phyloP scores from a whole-genome alignment of 2,113 vertebrate genomes.

The Raja brachyura region DNA sequence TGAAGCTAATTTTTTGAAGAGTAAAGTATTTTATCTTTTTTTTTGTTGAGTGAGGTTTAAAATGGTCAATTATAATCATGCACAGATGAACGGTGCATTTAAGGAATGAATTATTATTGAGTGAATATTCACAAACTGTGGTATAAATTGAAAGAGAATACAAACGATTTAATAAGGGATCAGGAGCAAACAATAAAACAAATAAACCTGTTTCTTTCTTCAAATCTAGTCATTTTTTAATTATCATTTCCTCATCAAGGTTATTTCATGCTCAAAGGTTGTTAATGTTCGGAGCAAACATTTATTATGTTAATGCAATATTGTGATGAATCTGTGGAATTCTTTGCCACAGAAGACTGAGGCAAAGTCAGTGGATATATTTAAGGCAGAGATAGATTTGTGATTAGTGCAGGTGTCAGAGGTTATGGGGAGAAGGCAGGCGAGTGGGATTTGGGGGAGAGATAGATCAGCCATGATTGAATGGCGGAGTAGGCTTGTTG shows the following conservation, averaged over 20 bases:
- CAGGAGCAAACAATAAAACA: background rate
- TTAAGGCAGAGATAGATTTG: too few species aligned
- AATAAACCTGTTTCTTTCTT: background rate
- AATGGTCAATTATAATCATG: background rate
- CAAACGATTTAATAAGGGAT: background rate
- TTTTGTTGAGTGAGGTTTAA: background rate
- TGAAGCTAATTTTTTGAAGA: background rate
- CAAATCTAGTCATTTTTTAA: background rate
- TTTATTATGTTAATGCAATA: background rate
- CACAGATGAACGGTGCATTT: background rate
- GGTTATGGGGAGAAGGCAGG: too few species aligned
- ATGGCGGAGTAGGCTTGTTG: too few species aligned
- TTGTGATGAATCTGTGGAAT: too few species aligned
- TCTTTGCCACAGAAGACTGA: too few species aligned
- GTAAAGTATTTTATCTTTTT: constrained; percentile 9
- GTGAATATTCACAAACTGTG: background rate
- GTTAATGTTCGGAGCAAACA: background rate
- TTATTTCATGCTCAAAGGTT: background rate
- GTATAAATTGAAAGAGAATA: background rate
- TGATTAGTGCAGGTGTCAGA: too few species aligned
- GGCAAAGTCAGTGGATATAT: too few species aligned
- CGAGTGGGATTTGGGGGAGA: too few species aligned
- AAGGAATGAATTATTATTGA: background rate
- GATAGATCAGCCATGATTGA: too few species aligned
- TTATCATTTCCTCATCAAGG: background rate